Evolutionary conservation across 2,888 invertebrate species (phyloP), one percentile per base, ranked within the genome.

Genomic region (Sminthurides aquaticus): DNA sequence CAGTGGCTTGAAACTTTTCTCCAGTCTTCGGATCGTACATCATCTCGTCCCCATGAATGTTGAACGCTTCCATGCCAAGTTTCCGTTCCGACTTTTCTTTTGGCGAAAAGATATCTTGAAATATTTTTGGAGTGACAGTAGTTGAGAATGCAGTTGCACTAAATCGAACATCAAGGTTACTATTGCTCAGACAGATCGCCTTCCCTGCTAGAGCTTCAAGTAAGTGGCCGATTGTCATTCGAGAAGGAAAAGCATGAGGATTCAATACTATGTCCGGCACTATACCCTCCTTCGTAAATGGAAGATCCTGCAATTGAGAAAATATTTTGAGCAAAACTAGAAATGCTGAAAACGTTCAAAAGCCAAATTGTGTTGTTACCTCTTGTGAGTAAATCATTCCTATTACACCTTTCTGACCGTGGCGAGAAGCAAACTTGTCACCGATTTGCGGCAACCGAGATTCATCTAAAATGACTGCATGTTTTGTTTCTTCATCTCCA

Each of bases 221-320:
- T 77, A 85, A 82, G 77, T 85, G 84, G 69, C 84, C 84, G 76
- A 85, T 82, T 60, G 84, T 85, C 84, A 85, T 85, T 76, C 84
- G 81, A 70, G 81, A 82, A 57, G 84, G 84, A 70, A 85, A 82
- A 71, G 84, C 84, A 74, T 85, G 84, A n/a, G 84, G 84, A 76
- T 85, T 85, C 75, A 85, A 82, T 74, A 85, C 84, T 71, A 85
- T 81, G 75, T 85, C 85, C 0, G 85, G 85, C 1, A 81, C 80
- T 27, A 85, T 78, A 18, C 84, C 84, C 76, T 84, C 84, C 69
- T 76, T 75, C 2, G 78, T 78, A 65, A 78, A 79, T 26, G 77
- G 77, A 78, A 79, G 77, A 64, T 79, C 78, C 77, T 78, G 27
- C 24, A n/a, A 49, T n/a, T n/a, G n/a, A n/a, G n/a, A n/a, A n/a